Percentiles rank a stretch among this genome's conserved stretches.
Evolutionary conservation across 1,140 invertebrate genomes (phyloP).

Genomic region (Diuraphis noxia): DNA sequence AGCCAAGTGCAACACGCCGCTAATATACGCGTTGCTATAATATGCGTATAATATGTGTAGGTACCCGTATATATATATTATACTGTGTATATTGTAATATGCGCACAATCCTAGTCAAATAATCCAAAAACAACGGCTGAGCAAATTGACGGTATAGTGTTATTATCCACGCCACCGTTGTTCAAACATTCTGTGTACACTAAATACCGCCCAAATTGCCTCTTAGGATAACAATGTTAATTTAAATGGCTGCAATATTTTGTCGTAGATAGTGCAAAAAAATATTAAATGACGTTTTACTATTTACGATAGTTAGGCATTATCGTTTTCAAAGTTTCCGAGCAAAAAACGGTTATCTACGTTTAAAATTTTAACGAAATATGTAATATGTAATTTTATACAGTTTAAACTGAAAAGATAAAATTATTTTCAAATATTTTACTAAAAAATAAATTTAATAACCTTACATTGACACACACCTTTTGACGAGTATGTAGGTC

Average conservation of each 20-base stretch:
- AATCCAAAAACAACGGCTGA: neutral
- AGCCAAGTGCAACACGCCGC: neutral
- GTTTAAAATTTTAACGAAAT: neutral
- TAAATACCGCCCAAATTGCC: conserved; percentile 11
- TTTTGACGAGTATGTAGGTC: neutral
- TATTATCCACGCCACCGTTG: neutral
- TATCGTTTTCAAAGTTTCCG: neutral
- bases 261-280: neutral
- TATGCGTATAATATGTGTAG: neutral
- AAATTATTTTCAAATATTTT: neutral
- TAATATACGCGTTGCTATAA: neutral
- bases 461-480: neutral
- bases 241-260: neutral
- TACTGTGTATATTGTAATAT: neutral
- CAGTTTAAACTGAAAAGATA: neutral
- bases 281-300: neutral
- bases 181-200: conserved; percentile 6
- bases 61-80: neutral
- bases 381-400: neutral
- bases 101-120: conserved; percentile 26
- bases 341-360: neutral
- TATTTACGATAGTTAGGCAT: neutral
- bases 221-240: neutral
- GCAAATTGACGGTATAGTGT: neutral
- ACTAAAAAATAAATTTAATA: neutral